Percentiles rank a stretch among this genome's conserved stretches.
These are phyloP conservation scores for Brassicogethes aeneus DNA, from an alignment of 2,888 invertebrate genomes.

Conservation along the genomic window DNA sequence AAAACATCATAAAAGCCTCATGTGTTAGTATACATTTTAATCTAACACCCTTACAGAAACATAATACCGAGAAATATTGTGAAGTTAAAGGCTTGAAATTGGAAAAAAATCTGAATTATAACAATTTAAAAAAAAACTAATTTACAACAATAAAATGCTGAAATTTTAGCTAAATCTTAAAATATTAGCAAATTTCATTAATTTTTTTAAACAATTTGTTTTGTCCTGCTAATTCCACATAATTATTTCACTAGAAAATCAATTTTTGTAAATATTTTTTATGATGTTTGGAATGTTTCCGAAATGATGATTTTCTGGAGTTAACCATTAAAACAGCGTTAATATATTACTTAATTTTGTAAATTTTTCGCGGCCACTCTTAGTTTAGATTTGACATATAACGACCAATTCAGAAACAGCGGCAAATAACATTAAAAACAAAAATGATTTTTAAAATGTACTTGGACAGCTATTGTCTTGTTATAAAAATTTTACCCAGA, in stretches of 20 bases:
- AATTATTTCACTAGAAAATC: not conserved
- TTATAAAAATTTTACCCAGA: conserved; percentile 1
- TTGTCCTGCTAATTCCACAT: not conserved
- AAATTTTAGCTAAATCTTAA: not conserved
- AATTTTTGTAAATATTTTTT: not conserved
- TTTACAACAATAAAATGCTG: not conserved
- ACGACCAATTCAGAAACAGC: not conserved
- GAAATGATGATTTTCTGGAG: not conserved
- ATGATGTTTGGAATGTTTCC: not conserved
- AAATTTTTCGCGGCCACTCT: not conserved
- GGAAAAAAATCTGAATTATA: not conserved
- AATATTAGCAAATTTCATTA: no score
- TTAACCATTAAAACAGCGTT: conserved; percentile 1
- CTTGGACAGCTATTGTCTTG: not conserved
- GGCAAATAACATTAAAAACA: not conserved
- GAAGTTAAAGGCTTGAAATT: not conserved
- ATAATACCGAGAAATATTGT: not conserved
- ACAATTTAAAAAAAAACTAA: not conserved
- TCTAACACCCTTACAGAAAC: not conserved
- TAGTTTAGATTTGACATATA: not conserved
- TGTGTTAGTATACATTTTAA: not conserved
- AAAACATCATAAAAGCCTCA: not conserved
- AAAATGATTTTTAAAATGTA: conserved; percentile 1
- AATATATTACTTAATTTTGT: conserved; percentile 1
- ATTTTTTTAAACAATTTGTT: not conserved